These are phyloP conservation scores for human DNA, from an alignment of 2,113 vertebrate species.

Conservation along the genomic window DNA sequence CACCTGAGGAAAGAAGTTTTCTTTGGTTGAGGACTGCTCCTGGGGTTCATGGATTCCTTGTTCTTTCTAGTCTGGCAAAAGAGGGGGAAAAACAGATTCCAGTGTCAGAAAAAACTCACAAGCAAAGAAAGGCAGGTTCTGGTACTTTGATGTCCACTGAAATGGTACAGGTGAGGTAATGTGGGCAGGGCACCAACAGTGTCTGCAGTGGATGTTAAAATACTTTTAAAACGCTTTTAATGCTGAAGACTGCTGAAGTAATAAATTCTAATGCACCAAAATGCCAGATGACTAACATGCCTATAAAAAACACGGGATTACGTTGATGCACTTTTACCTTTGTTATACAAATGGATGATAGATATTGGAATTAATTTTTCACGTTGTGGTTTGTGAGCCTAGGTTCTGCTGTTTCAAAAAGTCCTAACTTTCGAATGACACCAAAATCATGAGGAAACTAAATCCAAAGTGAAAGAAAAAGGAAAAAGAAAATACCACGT, in stretches of 20 bases:
- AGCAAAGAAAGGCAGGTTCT: neutral
- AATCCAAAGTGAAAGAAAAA: neutral
- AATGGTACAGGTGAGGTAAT: neutral
- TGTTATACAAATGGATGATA: neutral
- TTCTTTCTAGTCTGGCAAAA: neutral
- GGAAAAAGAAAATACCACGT: neutral
- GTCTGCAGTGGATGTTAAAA: neutral
- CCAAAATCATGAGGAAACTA: neutral
- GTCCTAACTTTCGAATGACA: neutral
- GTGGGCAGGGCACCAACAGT: neutral
- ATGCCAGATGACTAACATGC: neutral
- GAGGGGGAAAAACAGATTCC: neutral
- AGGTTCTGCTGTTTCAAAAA: slow-evolving; percentile 3
- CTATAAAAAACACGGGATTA: neutral
- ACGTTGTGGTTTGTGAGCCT: neutral
- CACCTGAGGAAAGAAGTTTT: neutral
- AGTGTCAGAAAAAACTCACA: neutral
- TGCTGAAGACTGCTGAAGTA: neutral
- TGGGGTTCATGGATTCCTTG: neutral
- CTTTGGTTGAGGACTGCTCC: neutral
- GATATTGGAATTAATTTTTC: neutral
- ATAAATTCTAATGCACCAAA: neutral
- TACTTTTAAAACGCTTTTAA: neutral
- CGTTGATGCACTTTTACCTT: neutral
- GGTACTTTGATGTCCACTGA: neutral